Percentiles rank a stretch among this genome's conserved stretches.
Evolutionary conservation across 2,888 invertebrate genomes (phyloP).

Genomic region (Pseudoips prasinana): DNA sequence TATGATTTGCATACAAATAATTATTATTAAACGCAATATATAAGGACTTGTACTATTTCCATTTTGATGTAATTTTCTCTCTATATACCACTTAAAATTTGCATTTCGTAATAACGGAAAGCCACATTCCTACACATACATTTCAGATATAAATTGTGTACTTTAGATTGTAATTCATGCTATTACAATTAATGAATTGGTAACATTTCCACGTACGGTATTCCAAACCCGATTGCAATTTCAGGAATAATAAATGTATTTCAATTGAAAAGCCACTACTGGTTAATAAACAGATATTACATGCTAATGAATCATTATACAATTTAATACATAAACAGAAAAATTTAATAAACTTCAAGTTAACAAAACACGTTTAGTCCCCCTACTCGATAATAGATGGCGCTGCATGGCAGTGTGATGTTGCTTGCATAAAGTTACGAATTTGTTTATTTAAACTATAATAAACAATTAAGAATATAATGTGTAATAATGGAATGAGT

Average conservation of each 20-base stretch:
- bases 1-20: too few species aligned
- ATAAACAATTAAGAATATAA: too few species aligned
- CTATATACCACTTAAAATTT: too few species aligned
- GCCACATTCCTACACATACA: not conserved
- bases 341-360: too few species aligned
- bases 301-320: too few species aligned
- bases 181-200: slow-evolving; percentile 19
- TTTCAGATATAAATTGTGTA: slow-evolving; percentile 6
- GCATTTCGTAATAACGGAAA: not conserved
- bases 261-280: slow-evolving; percentile 18
- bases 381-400: slow-evolving; percentile 29
- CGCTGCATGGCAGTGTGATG: slow-evolving; percentile 14
- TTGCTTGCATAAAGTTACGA: not conserved
- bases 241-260: slow-evolving; percentile 22
- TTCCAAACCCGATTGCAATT: slow-evolving; percentile 8
- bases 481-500: too few species aligned
- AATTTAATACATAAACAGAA: too few species aligned
- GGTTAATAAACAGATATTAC: slow-evolving; percentile 17
- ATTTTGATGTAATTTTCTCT: too few species aligned
- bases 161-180: slow-evolving; percentile 16
- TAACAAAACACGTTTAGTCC: slow-evolving; percentile 16
- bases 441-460: too few species aligned
- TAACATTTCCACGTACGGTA: slow-evolving; percentile 12
- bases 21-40: too few species aligned
- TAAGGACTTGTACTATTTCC: too few species aligned